Evolutionary conservation across 2,888 invertebrate genomes (phyloP), one percentile per base, ranked within the genome.

Genomic region (Drosophila histrio): DNA sequence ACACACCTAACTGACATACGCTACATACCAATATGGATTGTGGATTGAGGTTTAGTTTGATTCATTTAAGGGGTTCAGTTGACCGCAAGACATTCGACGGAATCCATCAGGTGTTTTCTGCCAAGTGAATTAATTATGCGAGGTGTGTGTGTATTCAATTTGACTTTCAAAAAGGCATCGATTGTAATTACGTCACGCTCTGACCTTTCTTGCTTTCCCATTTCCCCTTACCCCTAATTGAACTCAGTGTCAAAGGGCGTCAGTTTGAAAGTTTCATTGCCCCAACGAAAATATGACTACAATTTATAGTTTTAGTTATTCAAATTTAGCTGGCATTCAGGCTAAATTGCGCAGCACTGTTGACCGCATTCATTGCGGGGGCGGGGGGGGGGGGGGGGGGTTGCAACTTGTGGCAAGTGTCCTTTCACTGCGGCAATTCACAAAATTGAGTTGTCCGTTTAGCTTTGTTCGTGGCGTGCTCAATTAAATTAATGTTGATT

Each of bases 401-500:
- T n/a, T 38, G 28, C 36, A 46, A 17, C 17, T 9, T 19, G 30
- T 26, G 26, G 15, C 44, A 28, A 47, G 19, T 34, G 54, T 32
- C 24, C 43, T 19, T 34, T 19, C 36, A 7, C 22, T 5, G n/a
- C 8, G 47, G 32, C 50, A 50, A 50, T 50, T 34, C 24, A 56
- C 30, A 21, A 13, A 43, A 61, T 54, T 61, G 60, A 61, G 30
- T 32, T 61, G 46, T 56, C 39, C 44, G 46, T 46, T 61, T 53
- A 52, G 21, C 24, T 21, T 19, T 17, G 53, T 39, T 41, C 41
- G 38, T 60, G 47, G 30, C 52, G 70, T 54, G 57, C 36, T 66
- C 60, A 66, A 77, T 77, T 66, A 57, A 59, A 71, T 64, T 72
- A 73, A 54, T 66, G 77, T 47, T 54, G 53, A 46, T 60, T 65